Evolutionary conservation across 2,113 vertebrate species (phyloP), one percentile per base, ranked within the genome.

Genomic region (Speoplatyrhinus poulsoni): DNA sequence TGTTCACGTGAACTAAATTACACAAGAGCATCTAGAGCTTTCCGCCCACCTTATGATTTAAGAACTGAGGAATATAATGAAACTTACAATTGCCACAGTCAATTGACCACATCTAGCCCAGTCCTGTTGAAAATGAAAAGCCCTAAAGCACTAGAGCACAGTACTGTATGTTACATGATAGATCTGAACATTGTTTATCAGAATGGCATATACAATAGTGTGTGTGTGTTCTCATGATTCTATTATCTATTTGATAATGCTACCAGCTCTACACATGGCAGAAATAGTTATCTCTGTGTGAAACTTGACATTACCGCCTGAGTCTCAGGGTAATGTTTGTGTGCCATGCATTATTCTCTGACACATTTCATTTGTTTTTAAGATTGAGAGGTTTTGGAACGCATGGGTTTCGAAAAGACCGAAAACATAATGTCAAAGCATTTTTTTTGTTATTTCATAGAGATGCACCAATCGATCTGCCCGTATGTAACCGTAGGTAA

Each of bases 1-100:
- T 84, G 48, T 85, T 71, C 63, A 53, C 70, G 15, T 62, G 65
- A 72, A 68, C 64, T 63, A 67, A 82, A 82, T 81, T 57, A 76
- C 69, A 59, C 72, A 17, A 62, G 60, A 65, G 65, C 13, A 41
- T 19, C 3, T 52, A 65, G 69, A 53, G n/a, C 46, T 70, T 73
- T 41, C 32, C 9, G 61, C 10, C 6, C 26, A 65, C 72, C 77
- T 75, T 46, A 57, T 65, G 47, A 46, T 32, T 33, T 62, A 50
- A 12, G 19, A 71, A 48, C 15, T n/a, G 53, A 19, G 9, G 17
- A 15, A 53, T 0, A n/a, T 60, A 67, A 46, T 3, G 17, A 54
- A 12, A 76, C 50, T 8, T 50, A 15, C 2, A 57, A 62, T 67
- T 67, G 8, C 12, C 53, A 41, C 12, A 17, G 5, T 46, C 41